These are phyloP conservation scores for Larimichthys crocea DNA, from an alignment of 2,113 vertebrate genomes.

Conservation along the genomic window DNA sequence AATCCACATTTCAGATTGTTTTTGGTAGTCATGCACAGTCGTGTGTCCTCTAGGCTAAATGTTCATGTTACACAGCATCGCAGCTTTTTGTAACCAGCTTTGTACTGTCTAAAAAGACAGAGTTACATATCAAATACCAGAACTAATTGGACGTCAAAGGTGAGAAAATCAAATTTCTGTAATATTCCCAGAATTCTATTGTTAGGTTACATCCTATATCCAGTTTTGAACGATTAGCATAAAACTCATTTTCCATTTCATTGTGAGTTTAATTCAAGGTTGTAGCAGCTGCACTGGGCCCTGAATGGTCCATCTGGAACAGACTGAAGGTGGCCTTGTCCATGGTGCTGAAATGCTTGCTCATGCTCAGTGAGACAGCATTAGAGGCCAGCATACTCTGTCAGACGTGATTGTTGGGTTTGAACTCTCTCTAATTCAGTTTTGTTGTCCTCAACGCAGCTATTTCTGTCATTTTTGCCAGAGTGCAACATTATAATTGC, in stretches of 20 bases:
- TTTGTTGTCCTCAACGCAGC: background rate
- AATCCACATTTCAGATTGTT: too few species aligned
- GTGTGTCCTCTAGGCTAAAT: too few species aligned
- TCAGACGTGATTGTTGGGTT: background rate
- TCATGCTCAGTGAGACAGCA: background rate
- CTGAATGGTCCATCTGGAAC: background rate
- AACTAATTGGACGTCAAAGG: background rate
- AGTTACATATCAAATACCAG: background rate
- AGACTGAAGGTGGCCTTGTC: conserved; percentile 18
- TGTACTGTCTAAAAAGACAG: too few species aligned
- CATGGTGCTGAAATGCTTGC: conserved; percentile 46
- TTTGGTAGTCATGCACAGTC: too few species aligned
- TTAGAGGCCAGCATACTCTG: background rate
- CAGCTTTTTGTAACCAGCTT: too few species aligned
- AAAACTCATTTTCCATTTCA: background rate
- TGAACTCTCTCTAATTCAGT: background rate
- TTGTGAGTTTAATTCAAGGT: background rate
- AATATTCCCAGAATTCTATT: background rate
- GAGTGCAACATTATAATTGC: background rate
- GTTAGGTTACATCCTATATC: background rate
- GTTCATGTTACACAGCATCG: too few species aligned
- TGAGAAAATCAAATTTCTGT: background rate
- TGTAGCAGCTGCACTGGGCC: background rate
- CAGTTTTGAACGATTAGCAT: background rate
- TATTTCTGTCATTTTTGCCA: background rate